These are phyloP conservation scores for Stichopus horrens DNA, from an alignment of 53 echinoderm and acorn worm genomes.

Conservation along the genomic window DNA sequence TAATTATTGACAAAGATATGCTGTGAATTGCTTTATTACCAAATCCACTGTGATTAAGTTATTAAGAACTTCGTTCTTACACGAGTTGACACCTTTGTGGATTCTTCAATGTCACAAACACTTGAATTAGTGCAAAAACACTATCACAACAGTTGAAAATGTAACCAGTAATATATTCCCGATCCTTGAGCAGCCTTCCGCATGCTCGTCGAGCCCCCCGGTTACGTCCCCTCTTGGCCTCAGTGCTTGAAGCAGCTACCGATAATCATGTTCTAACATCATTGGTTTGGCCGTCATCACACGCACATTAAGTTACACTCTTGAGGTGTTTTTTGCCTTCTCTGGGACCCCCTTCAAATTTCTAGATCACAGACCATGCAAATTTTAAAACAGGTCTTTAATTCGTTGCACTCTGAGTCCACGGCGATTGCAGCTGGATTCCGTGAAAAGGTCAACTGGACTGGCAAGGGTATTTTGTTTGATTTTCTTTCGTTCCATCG, in stretches of 20 bases:
- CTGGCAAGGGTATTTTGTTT: not conserved
- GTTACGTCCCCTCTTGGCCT: not conserved
- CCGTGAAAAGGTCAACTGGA: not conserved
- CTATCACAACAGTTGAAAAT: too few relatives aligned
- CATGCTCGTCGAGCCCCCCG: not conserved
- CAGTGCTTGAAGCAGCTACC: not conserved
- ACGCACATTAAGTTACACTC: not conserved
- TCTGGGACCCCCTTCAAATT: not conserved
- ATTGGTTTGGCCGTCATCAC: not conserved
- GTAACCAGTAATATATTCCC: too few relatives aligned
- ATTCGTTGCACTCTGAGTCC: not conserved
- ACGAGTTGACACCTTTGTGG: too few relatives aligned
- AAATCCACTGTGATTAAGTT: too few relatives aligned
- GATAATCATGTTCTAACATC: not conserved
- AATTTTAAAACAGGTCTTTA: not conserved
- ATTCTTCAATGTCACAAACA: too few relatives aligned
- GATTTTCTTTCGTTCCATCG: not conserved
- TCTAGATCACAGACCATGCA: not conserved
- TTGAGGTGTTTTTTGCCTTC: not conserved
- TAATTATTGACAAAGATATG: too few relatives aligned
- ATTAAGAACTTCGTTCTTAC: too few relatives aligned
- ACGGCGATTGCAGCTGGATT: not conserved
- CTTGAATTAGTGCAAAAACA: too few relatives aligned
- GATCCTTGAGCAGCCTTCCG: too few relatives aligned
- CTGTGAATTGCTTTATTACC: too few relatives aligned